Conservation (phyloP, 2,797 vertebrate species). For the Ispidina lecontei region DNA sequence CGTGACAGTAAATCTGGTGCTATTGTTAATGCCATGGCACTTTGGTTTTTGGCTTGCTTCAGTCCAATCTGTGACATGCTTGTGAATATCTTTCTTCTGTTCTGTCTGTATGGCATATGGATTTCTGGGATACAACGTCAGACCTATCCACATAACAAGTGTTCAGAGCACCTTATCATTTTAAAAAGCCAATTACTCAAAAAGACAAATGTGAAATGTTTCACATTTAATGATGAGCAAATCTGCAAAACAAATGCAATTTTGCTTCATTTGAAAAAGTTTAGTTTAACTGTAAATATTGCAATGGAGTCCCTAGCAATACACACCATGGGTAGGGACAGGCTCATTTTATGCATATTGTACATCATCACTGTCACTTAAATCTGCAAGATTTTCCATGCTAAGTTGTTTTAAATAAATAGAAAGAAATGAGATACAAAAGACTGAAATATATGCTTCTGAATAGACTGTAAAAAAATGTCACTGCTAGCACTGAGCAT, state of each 20-base stretch:
- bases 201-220: slow-evolving; percentile 90
- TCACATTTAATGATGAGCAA: slow-evolving; percentile 88
- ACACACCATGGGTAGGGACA: slow-evolving; percentile 80
- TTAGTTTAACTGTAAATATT: slow-evolving; percentile 88
- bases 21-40: slow-evolving; percentile 90
- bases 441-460: slow-evolving; percentile 83
- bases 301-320: slow-evolving; percentile 85
- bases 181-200: slow-evolving; percentile 89
- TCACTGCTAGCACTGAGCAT: slow-evolving; percentile 84
- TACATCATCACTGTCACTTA: slow-evolving; percentile 87
- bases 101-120: slow-evolving; percentile 91
- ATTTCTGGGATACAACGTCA: slow-evolving; percentile 89
- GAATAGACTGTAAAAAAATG: slow-evolving; percentile 85
- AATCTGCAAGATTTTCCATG: slow-evolving; percentile 83
- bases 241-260: slow-evolving; percentile 87
- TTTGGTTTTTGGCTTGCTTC: slow-evolving; percentile 89
- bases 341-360: slow-evolving; percentile 85
- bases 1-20: slow-evolving; percentile 92
- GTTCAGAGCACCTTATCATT: slow-evolving; percentile 89
- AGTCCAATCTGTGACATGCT: slow-evolving; percentile 91
- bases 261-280: slow-evolving; percentile 84
- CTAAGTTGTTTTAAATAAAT: slow-evolving; percentile 83
- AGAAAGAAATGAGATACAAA: slow-evolving; percentile 86
- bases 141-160: slow-evolving; percentile 89
- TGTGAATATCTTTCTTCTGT: slow-evolving; percentile 90